phyloP scores from a whole-genome alignment of 1,140 invertebrate species.

The Pararge aegeria region DNA sequence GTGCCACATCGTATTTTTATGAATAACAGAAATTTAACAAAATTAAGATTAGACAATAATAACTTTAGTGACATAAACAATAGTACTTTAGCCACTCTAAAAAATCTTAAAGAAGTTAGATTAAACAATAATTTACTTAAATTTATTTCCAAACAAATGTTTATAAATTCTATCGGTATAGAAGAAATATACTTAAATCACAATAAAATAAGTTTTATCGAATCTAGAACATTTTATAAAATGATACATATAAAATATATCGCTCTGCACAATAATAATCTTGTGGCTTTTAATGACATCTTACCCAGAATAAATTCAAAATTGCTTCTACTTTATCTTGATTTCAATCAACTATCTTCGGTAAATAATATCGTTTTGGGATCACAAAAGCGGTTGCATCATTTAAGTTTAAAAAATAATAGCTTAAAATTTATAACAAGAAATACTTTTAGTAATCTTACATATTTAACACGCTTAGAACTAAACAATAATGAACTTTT shows the following conservation, averaged over 20 bases:
- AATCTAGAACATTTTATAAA: conserved; percentile 54
- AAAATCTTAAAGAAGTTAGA: conserved; percentile 53
- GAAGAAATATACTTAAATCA: conserved; percentile 67
- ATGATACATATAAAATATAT: conserved; percentile 59
- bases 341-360: conserved; percentile 54
- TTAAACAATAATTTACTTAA: conserved; percentile 65
- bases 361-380: conserved; percentile 56
- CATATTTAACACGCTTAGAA: conserved; percentile 54
- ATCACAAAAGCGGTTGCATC: conserved; percentile 52
- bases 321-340: conserved; percentile 54
- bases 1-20: conserved; percentile 74
- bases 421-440: conserved; percentile 62
- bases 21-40: conserved; percentile 65
- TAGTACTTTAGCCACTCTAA: conserved; percentile 53
- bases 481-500: conserved; percentile 62
- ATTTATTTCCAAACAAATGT: conserved; percentile 53
- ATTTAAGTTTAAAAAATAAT: conserved; percentile 61
- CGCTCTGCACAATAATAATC: conserved; percentile 59
- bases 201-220: conserved; percentile 66
- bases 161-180: conserved; percentile 50
- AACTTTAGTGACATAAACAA: conserved; percentile 66
- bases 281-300: conserved; percentile 58
- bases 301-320: conserved; percentile 59
- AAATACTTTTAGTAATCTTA: conserved; percentile 60
- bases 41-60: conserved; percentile 75